phyloP scores from a whole-genome alignment of 2,888 invertebrate species.

The Andrena haemorrhoa region DNA sequence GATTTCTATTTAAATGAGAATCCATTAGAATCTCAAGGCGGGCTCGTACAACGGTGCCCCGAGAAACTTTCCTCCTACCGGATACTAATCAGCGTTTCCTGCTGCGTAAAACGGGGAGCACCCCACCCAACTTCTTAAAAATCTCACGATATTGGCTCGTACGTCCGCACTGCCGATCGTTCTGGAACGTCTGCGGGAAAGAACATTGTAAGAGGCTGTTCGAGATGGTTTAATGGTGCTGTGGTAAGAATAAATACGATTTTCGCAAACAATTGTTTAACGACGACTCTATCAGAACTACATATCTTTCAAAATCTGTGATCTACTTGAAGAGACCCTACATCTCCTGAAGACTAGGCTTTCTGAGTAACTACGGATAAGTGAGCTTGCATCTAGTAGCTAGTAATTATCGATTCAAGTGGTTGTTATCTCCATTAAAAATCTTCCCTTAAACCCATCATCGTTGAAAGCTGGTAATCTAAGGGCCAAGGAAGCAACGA shows the following conservation, averaged over 20 bases:
- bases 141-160: slow-evolving; percentile 27
- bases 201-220: not conserved
- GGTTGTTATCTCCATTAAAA: too few species aligned
- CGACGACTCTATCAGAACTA: not conserved
- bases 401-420: too few species aligned
- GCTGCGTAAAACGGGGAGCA: slow-evolving; percentile 23
- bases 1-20: slow-evolving; percentile 85
- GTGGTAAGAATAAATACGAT: not conserved
- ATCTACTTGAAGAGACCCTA: too few species aligned
- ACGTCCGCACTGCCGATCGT: not conserved
- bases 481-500: not conserved
- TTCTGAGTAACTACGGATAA: too few species aligned
- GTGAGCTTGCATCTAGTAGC: too few species aligned
- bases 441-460: not conserved
- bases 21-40: slow-evolving; percentile 84
- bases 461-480: not conserved
- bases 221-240: not conserved
- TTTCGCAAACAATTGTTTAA: not conserved
- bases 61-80: slow-evolving; percentile 75
- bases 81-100: slow-evolving; percentile 81
- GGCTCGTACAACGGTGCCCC: slow-evolving; percentile 76
- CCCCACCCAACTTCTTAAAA: slow-evolving; percentile 33
- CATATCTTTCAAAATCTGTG: too few species aligned
- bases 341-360: too few species aligned
- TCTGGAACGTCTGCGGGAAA: not conserved